Percentiles rank a stretch among this genome's conserved stretches.
These are phyloP conservation scores for Heptranchias perlo DNA, from an alignment of 2,113 vertebrate species.

Conservation along the genomic window DNA sequence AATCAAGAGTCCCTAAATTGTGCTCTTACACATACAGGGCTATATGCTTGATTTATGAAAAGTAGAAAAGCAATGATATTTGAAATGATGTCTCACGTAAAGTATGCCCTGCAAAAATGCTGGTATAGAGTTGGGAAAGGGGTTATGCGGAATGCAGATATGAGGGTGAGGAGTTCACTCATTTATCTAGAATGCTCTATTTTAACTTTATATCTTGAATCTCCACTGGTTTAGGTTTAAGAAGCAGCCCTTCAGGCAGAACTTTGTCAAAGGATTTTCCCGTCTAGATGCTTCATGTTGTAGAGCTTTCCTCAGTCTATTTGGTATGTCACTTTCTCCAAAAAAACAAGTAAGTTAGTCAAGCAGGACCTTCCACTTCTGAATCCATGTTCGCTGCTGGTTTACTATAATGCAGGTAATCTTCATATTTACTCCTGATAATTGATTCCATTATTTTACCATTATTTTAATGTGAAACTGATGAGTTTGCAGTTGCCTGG, in stretches of 20 bases:
- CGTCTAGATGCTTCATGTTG: background rate
- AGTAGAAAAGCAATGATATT: background rate
- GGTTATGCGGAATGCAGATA: background rate
- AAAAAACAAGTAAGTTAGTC: background rate
- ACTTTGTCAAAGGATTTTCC: background rate
- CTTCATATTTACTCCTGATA: background rate
- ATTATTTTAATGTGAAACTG: background rate
- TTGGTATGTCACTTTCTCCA: background rate
- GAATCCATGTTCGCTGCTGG: background rate
- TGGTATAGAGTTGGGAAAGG: too few species aligned
- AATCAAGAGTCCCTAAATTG: background rate
- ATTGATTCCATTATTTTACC: background rate
- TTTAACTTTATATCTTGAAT: background rate
- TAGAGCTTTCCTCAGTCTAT: background rate
- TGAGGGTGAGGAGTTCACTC: background rate
- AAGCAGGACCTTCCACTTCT: background rate
- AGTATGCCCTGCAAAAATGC: too few species aligned
- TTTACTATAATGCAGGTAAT: background rate
- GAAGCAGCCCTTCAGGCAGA: background rate
- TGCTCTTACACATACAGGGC: background rate
- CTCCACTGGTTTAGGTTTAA: background rate
- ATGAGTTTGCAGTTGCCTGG: background rate
- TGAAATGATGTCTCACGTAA: too few species aligned
- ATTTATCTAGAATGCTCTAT: background rate
- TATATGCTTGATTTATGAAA: background rate